A percentile compares a stretch with the other conserved stretches of the same genome.
These are phyloP conservation scores for Phoebastria nigripes DNA, from an alignment of 2,797 vertebrate species.

Conservation along the genomic window DNA sequence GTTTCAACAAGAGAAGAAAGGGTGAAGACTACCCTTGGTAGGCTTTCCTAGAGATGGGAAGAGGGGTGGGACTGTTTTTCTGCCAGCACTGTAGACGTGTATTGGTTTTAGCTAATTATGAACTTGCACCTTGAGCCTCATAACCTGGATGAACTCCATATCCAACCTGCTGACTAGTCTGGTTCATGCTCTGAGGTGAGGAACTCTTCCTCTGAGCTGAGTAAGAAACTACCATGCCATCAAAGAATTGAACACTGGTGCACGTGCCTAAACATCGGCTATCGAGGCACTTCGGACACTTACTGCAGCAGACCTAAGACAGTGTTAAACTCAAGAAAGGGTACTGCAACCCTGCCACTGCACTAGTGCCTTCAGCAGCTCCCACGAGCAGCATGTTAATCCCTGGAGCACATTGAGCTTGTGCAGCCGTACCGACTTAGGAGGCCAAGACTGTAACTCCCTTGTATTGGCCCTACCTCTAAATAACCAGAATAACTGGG, in stretches of 20 bases:
- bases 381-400: not conserved
- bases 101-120: not conserved
- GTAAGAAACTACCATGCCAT: not conserved
- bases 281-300: not conserved
- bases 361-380: not conserved
- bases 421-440: rapidly evolving
- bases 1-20: not conserved
- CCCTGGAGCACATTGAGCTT: not conserved
- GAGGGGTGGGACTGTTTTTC: not conserved
- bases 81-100: not conserved
- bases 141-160: not conserved
- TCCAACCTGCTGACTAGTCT: not conserved
- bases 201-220: not conserved
- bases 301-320: not conserved
- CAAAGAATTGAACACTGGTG: not conserved
- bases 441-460: not conserved
- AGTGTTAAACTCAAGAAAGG: not conserved
- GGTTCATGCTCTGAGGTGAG: not conserved
- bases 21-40: not conserved
- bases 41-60: not conserved
- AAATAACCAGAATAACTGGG: not conserved
- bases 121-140: not conserved
- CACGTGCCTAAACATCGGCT: rapidly evolving
- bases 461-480: not conserved
- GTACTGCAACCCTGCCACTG: not conserved